phyloP scores from a whole-genome alignment of 2,113 vertebrate genomes.

The Proteles cristata region DNA sequence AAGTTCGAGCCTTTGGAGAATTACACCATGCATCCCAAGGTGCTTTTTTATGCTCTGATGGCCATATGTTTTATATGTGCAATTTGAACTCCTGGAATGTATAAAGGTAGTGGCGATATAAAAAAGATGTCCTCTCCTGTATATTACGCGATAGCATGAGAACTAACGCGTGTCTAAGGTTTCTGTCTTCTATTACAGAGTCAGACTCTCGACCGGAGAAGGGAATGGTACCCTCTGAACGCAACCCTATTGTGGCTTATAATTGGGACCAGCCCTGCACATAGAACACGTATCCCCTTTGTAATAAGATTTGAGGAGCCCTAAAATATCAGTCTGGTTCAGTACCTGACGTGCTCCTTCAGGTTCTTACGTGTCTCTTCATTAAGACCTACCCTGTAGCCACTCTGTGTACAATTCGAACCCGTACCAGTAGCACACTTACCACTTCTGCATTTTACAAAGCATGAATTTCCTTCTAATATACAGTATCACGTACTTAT shows the following conservation, averaged over 20 bases:
- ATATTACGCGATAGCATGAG: constrained; percentile 18
- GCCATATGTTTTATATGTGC: constrained; percentile 21
- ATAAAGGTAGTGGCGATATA: constrained; percentile 9
- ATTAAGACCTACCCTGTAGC: not conserved
- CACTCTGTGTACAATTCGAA: not conserved
- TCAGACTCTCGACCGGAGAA: constrained; percentile 1
- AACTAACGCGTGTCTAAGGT: not conserved
- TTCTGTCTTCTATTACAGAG: constrained; percentile 4
- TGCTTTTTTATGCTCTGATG: constrained; percentile 40
- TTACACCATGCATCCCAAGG: not conserved
- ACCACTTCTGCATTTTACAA: not conserved
- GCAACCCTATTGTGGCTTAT: not conserved
- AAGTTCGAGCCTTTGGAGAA: constrained; percentile 45
- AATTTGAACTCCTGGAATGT: constrained; percentile 44
- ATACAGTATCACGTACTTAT: not conserved
- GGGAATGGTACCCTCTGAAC: not conserved
- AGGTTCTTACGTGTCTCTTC: not conserved
- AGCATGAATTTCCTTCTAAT: not conserved
- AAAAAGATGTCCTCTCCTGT: constrained; percentile 19
- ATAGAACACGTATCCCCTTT: not conserved
- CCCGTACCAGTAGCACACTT: not conserved
- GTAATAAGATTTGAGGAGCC: not conserved
- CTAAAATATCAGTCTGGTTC: not conserved
- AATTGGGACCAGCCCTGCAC: not conserved
- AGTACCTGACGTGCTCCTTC: not conserved